Evolutionary conservation across 2,888 invertebrate genomes (phyloP).

Genomic region (Isoperla grammatica): DNA sequence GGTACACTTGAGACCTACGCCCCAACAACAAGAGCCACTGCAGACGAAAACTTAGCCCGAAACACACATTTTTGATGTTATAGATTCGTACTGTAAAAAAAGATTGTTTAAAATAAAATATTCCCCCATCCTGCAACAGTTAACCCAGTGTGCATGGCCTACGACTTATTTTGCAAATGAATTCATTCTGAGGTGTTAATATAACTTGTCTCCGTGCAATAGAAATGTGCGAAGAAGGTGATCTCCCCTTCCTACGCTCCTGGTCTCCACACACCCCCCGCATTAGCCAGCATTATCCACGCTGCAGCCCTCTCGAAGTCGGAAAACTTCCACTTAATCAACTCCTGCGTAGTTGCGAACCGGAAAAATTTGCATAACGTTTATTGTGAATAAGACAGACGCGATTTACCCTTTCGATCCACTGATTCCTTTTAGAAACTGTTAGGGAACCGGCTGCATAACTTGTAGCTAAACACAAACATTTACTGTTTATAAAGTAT

Average conservation of each 20-base stretch:
- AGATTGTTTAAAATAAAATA: no score
- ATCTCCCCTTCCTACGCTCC: neutral
- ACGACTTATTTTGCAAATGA: no score
- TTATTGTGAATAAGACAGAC: conserved; percentile 20
- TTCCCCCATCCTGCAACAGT: no score
- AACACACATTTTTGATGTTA: no score
- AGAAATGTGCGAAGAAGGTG: no score
- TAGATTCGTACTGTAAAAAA: no score
- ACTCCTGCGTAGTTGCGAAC: conserved; percentile 26
- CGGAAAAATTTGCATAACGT: conserved; percentile 28
- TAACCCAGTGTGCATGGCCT: no score
- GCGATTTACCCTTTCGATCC: conserved; percentile 20
- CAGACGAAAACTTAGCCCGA: no score
- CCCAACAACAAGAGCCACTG: no score
- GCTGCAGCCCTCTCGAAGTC: conserved; percentile 24
- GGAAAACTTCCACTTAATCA: conserved; percentile 28
- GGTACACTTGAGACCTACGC: no score
- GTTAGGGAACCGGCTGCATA: conserved; percentile 13
- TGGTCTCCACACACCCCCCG: conserved; percentile 7
- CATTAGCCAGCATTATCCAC: conserved; percentile 17
- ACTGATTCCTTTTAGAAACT: conserved; percentile 20
- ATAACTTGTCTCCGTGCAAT: no score
- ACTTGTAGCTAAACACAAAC: conserved; percentile 19
- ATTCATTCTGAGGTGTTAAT: no score
- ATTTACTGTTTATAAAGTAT: conserved; percentile 18